Percentiles rank a stretch among this genome's conserved stretches.
Evolutionary conservation across 2,888 invertebrate species (phyloP).

Genomic region (Zygaena filipendulae): DNA sequence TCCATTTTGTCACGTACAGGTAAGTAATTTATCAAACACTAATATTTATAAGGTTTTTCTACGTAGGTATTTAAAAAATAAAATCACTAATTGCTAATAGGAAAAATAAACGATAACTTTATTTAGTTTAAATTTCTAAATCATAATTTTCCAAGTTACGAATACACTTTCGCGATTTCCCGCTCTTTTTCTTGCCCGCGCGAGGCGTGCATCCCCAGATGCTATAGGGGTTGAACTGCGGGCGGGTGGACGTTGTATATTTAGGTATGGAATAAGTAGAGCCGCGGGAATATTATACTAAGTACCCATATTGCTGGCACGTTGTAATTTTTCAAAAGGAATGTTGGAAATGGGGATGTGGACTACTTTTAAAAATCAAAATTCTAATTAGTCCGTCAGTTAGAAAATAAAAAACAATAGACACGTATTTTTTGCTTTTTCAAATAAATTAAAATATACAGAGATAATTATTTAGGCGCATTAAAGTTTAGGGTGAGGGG

Average conservation of each 20-base stretch:
- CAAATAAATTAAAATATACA: too few species aligned
- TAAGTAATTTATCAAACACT: neutral
- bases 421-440: too few species aligned
- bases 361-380: too few species aligned
- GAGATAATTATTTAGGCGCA: too few species aligned
- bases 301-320: slow-evolving; percentile 24
- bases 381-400: too few species aligned
- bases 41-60: slow-evolving; percentile 3
- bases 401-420: too few species aligned
- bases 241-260: slow-evolving; percentile 10
- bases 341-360: too few species aligned
- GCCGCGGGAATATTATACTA: slow-evolving; percentile 20
- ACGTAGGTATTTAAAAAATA: slow-evolving; percentile 12
- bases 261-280: too few species aligned
- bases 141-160: slow-evolving; percentile 18
- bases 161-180: slow-evolving; percentile 22
- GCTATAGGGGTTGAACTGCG: slow-evolving; percentile 21
- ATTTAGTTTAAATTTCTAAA: slow-evolving; percentile 11
- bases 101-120: too few species aligned
- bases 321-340: too few species aligned
- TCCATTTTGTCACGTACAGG: slow-evolving; percentile 25
- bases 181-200: slow-evolving; percentile 21
- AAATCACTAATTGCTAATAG: slow-evolving; percentile 10
- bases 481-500: slow-evolving; percentile 14
- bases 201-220: slow-evolving; percentile 19